Conservation (phyloP, 2,797 vertebrate genomes). For the Peromyscus melanophrys region DNA sequence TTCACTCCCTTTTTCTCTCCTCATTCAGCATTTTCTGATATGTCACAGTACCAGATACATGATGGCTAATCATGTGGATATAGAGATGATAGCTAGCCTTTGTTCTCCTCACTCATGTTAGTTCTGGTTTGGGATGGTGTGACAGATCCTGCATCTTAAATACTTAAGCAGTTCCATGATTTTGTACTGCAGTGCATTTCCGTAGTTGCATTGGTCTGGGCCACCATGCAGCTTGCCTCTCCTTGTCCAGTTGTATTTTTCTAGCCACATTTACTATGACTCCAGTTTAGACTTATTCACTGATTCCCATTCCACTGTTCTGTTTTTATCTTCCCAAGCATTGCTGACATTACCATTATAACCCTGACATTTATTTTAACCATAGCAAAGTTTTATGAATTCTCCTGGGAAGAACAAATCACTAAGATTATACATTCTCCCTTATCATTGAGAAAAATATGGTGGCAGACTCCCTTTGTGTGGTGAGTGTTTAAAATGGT, state of each 20-base stretch:
- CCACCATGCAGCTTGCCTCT: too few relatives aligned
- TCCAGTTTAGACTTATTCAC: background rate
- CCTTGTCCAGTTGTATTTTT: background rate
- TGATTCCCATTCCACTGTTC: background rate
- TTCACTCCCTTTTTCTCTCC: background rate
- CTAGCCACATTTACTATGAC: background rate
- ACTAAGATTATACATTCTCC: background rate
- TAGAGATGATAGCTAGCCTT: too few relatives aligned
- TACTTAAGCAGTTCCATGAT: background rate
- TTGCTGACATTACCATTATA: background rate
- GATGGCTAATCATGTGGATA: background rate
- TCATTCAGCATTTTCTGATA: background rate
- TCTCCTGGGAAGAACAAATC: background rate
- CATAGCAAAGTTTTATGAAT: background rate
- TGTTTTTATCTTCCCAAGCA: too few relatives aligned
- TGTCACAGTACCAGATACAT: background rate
- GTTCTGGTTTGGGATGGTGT: background rate
- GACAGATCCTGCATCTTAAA: background rate
- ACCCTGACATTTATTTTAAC: background rate
- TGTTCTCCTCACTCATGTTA: background rate
- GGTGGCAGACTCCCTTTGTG: background rate
- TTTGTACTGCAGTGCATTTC: background rate
- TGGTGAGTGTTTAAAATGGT: background rate
- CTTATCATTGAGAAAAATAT: background rate
- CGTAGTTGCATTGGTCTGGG: background rate